Evolutionary conservation across 2,888 invertebrate species (phyloP).

Genomic region (Lithophane socia): DNA sequence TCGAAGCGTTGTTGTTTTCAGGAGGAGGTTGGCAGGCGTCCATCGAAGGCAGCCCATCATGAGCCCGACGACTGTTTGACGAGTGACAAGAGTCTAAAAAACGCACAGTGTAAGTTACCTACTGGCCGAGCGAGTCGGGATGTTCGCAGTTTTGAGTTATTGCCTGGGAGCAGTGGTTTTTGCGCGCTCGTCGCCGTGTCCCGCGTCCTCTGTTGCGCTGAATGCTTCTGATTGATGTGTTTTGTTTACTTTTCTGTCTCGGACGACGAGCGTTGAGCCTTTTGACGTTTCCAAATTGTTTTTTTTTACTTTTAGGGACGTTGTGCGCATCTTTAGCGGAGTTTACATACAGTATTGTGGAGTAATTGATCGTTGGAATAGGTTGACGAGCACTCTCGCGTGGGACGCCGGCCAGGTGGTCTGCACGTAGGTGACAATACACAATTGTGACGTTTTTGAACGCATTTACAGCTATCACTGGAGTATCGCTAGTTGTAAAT

Average conservation of each 20-base stretch:
- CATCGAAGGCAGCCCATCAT: constrained; percentile 88
- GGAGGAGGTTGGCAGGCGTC: constrained; percentile 86
- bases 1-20: constrained; percentile 65
- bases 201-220: constrained; percentile 60
- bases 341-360: constrained; percentile 63
- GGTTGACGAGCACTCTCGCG: constrained; percentile 43
- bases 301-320: constrained; percentile 66
- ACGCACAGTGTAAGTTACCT: constrained; percentile 85
- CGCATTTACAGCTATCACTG: constrained; percentile 56
- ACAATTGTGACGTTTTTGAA: constrained; percentile 52
- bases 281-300: constrained; percentile 69
- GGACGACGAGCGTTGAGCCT: constrained; percentile 63
- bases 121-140: constrained; percentile 75
- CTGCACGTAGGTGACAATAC: constrained; percentile 63
- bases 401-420: constrained; percentile 65
- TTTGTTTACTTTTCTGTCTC: constrained; percentile 81
- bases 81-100: constrained; percentile 88
- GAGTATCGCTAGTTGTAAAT: constrained; percentile 57
- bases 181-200: constrained; percentile 66
- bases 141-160: constrained; percentile 87
- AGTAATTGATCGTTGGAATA: constrained; percentile 66
- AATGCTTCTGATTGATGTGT: constrained; percentile 77
- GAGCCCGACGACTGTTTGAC: constrained; percentile 87
- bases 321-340: constrained; percentile 58
- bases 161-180: constrained; percentile 75